These are phyloP conservation scores for Malaclemys terrapin DNA, from an alignment of 2,113 vertebrate species.

Conservation along the genomic window DNA sequence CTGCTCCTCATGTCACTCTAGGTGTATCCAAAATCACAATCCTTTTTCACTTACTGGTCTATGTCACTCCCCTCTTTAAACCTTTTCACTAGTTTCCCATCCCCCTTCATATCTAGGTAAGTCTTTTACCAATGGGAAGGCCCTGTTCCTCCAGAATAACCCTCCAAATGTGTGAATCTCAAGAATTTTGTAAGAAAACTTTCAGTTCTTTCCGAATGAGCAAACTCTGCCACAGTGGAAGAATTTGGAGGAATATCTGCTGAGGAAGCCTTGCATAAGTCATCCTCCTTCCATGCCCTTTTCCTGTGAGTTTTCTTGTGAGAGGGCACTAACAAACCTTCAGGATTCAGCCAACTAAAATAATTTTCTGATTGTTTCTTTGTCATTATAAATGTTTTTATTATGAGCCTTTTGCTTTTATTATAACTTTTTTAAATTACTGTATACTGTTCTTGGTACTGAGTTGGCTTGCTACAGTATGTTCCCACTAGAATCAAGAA, in stretches of 20 bases:
- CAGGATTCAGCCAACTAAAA: not conserved
- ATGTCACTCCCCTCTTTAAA: not conserved
- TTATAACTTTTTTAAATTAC: not conserved
- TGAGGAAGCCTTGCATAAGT: not conserved
- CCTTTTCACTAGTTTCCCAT: not conserved
- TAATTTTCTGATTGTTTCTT: too few species aligned
- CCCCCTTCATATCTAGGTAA: not conserved
- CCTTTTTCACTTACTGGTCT: not conserved
- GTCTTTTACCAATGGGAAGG: not conserved
- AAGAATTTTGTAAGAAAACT: not conserved
- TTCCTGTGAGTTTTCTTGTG: not conserved
- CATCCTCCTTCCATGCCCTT: not conserved
- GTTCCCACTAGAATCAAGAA: not conserved
- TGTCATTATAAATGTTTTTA: not conserved
- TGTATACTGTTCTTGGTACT: not conserved
- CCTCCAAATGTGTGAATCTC: not conserved
- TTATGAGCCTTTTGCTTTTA: not conserved
- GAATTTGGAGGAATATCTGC: not conserved
- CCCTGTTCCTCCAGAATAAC: not conserved
- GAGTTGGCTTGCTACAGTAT: not conserved
- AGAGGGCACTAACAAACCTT: not conserved
- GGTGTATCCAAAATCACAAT: not conserved
- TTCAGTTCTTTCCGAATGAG: not conserved
- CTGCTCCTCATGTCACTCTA: not conserved
- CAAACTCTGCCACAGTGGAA: not conserved